Evolutionary conservation across 2,113 vertebrate genomes (phyloP), one percentile per base, ranked within the genome.

Genomic region (Mohoua ochrocephala): DNA sequence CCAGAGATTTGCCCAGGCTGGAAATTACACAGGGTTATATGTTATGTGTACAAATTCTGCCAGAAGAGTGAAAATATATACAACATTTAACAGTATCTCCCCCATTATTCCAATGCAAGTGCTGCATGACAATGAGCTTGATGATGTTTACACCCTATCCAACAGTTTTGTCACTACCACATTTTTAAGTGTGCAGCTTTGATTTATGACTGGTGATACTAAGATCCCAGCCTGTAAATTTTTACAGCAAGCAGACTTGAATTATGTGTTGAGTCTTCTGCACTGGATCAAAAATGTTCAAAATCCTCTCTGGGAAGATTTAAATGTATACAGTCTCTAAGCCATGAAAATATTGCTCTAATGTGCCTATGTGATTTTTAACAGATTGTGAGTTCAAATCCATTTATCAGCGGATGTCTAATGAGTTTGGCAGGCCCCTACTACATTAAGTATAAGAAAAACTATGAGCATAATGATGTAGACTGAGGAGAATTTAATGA

Each of bases 361-460:
- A 86, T 61, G 60, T 97, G 88, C 79, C 92, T 95, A 5, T 88
- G 81, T 97, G 96, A 95, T 97, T 97, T 95, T 97, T 98, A 96
- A 96, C 96, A 97, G 93, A 96, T 95, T 97, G 95, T 85, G 83
- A 93, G 96, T 97, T 98, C 95, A 97, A 96, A 97, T 96, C 86
- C 92, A 98, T 97, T 97, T 95, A 97, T 97, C 96, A 97, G 88
- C 94, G 95, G 91, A 95, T 94, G 93, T 96, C 94, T 98, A 96
- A 97, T 98, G 97, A 97, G 91, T 94, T 96, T 97, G 91, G 91
- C 89, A 97, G 87, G 53, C 60, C 53, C 84, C 68, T 82, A 69
- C 80, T 87, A 52, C 90, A 78, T 87, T 96, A 95, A 97, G 70
- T 83, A 89, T 90, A 91, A 96, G 91, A 95, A 97, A 96, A 97